phyloP scores from a whole-genome alignment of 2,888 invertebrate species.

The Eumacrocentrus americanus region DNA sequence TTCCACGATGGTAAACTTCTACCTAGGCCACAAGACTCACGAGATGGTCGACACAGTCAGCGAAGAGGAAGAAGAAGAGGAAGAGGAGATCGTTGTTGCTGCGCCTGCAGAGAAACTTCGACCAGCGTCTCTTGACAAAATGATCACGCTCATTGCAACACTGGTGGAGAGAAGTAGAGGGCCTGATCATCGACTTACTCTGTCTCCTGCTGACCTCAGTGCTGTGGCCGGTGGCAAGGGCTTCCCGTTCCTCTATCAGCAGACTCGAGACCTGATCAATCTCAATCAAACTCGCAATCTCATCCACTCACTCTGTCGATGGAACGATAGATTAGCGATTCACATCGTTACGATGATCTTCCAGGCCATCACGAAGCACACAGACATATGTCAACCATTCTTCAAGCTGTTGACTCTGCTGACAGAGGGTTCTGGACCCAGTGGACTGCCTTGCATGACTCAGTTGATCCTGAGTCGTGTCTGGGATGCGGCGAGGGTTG shows the following conservation, averaged over 20 bases:
- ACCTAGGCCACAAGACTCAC: slow-evolving; percentile 81
- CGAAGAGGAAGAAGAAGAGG: slow-evolving; percentile 71
- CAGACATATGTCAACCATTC: slow-evolving; percentile 90
- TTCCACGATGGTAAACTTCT: slow-evolving; percentile 89
- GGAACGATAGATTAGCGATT: slow-evolving; percentile 87
- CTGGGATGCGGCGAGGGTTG: slow-evolving; percentile 89
- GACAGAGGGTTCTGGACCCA: slow-evolving; percentile 78
- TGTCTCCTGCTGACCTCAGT: slow-evolving; percentile 79
- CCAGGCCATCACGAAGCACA: slow-evolving; percentile 87
- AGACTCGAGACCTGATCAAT: slow-evolving; percentile 92
- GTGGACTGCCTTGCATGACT: slow-evolving; percentile 89
- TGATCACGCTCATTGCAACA: slow-evolving; percentile 89
- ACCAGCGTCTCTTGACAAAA: slow-evolving; percentile 91
- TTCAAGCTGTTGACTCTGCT: slow-evolving; percentile 88
- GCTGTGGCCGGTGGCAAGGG: slow-evolving; percentile 90
- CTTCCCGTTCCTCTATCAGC: slow-evolving; percentile 92
- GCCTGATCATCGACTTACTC: slow-evolving; percentile 73
- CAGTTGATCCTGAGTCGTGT: slow-evolving; percentile 85
- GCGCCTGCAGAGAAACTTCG: slow-evolving; percentile 78
- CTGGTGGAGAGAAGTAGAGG: slow-evolving; percentile 88
- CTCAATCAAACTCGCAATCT: slow-evolving; percentile 89
- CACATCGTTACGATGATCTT: slow-evolving; percentile 91
- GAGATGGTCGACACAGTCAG: slow-evolving; percentile 77
- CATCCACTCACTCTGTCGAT: slow-evolving; percentile 88
- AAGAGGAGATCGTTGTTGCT: slow-evolving; percentile 67